Evolutionary conservation across 2,797 vertebrate genomes (phyloP).

Genomic region (Phataginus tricuspis): DNA sequence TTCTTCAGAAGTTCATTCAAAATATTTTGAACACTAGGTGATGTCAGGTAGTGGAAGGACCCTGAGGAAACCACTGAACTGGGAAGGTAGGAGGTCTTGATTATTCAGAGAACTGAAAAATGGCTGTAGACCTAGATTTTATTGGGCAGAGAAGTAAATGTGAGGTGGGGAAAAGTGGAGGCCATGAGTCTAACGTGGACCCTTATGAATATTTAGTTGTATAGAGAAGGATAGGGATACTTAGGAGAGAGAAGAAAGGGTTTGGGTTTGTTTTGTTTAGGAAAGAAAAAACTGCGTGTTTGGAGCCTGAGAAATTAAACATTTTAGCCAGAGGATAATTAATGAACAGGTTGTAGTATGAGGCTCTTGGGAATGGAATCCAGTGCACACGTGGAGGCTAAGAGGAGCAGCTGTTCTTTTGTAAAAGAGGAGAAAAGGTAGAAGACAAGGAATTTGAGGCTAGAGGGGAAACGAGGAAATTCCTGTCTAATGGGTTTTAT

Average conservation of each 20-base stretch:
- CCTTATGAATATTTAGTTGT: neutral
- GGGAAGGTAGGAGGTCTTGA: neutral
- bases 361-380: neutral
- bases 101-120: neutral
- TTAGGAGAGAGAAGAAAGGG: neutral
- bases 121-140: neutral
- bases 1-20: slow-evolving; percentile 23
- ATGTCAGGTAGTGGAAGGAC: neutral
- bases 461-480: neutral
- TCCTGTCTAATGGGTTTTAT: neutral
- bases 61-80: neutral
- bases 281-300: neutral
- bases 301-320: neutral
- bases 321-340: neutral
- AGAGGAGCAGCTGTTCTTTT: neutral
- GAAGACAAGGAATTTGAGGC: neutral
- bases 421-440: neutral
- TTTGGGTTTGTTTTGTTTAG: slow-evolving; percentile 10
- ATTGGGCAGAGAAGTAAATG: neutral
- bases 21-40: neutral
- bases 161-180: neutral
- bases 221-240: neutral
- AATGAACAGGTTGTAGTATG: neutral
- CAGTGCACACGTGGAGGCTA: neutral
- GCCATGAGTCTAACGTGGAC: neutral